Evolutionary conservation across 2,113 vertebrate species (phyloP), one percentile per base, ranked within the genome.

Genomic region (Peromyscus maniculatus): DNA sequence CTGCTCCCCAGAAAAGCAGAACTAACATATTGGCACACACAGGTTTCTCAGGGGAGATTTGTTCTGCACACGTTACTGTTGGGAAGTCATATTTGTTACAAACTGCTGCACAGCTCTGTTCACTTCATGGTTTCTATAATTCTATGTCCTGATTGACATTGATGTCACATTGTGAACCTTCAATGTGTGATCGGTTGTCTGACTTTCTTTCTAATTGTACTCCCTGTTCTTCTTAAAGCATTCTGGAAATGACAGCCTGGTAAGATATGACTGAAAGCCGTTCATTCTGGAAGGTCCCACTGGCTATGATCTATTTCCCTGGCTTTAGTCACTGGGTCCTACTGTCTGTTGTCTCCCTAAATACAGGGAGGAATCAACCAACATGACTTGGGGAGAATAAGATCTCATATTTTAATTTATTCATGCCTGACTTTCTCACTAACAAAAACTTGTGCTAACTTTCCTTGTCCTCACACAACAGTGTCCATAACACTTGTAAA

Each of bases 221-320:
- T 13, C 36, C 46, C n/a, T 26, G 1, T 72, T 83, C 79, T 78
- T 78, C 74, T 86, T 43, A 92, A 88, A 80, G 17, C 19, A 66
- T 69, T 77, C 15, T 59, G 24, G 10, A 91, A 57, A 94, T 74
- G 22, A 39, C 95, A 78, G 46, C 46, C 57, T 90, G 59, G 69
- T 93, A 94, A 94, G 39, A 66, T 71, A 33, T 13, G 94, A 72
- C 79, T 84, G 31, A 77, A 83, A 52, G 22, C 62, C 72, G 55
- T 75, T 36, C 59, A 93, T 72, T 87, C 59, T 26, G 83, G 49
- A 89, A 88, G 86, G 46, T 93, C 91, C 64, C 39, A 46, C 67
- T 77, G 69, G 9, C 49, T 94, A 10, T 92, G 79, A 72, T 83
- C 28, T 43, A 83, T 57, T 59, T 67, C 57, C 17, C 26, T 33